Evolutionary conservation across 2,888 invertebrate species (phyloP).

Genomic region (Pilophorus perplexus): DNA sequence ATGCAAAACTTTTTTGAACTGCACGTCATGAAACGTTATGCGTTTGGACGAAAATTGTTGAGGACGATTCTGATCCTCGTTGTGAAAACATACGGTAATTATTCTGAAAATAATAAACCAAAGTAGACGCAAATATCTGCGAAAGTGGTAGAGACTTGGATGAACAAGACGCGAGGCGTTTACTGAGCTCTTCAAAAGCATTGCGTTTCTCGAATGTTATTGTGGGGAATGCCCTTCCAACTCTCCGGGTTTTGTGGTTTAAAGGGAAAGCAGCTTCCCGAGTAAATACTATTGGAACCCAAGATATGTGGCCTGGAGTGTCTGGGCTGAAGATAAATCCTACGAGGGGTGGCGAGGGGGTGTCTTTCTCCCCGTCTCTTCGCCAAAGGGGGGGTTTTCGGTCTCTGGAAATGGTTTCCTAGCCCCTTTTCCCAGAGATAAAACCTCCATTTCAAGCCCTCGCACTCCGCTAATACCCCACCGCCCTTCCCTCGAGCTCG

Average conservation of each 20-base stretch:
- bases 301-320: conserved; percentile 37
- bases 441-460: conserved; percentile 38
- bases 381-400: conserved; percentile 29
- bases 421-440: conserved; percentile 31
- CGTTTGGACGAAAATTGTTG: no score
- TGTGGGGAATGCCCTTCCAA: conserved; percentile 8
- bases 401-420: conserved; percentile 32
- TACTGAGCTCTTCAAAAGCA: no score
- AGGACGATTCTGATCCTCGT: no score
- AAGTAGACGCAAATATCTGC: no score
- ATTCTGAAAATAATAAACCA: no score
- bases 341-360: no score
- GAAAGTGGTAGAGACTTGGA: no score
- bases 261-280: conserved; percentile 30
- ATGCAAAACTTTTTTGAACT: no score
- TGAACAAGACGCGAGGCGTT: no score
- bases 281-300: conserved; percentile 39
- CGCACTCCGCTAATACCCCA: conserved; percentile 3
- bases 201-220: background rate
- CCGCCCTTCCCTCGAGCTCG: background rate
- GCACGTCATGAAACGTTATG: no score
- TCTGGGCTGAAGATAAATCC: conserved; percentile 37
- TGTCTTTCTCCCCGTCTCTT: no score
- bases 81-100: no score
- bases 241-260: conserved; percentile 19